Conservation (phyloP, 2,113 vertebrate genomes). For the Nanorana parkeri region DNA sequence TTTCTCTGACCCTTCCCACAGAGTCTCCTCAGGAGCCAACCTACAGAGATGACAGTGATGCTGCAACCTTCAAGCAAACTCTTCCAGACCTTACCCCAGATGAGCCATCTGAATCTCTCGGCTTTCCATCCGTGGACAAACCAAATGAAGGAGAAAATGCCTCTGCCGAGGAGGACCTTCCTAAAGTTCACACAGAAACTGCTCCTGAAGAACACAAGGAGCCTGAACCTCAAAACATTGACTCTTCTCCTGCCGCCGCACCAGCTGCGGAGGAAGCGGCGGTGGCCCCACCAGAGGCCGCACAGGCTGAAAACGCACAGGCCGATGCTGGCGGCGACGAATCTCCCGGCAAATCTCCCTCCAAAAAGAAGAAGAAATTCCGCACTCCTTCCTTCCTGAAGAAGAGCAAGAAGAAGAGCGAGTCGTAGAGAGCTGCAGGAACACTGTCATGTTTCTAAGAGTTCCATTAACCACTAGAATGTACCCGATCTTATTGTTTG, state of each 20-base stretch:
- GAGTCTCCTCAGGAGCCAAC: slow-evolving; percentile 80
- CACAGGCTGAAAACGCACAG: slow-evolving; percentile 74
- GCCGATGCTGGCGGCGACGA: slow-evolving; percentile 89
- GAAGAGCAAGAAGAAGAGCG: slow-evolving; percentile 98
- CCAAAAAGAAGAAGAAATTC: slow-evolving; percentile 99
- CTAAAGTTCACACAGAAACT: slow-evolving; percentile 62
- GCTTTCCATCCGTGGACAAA: slow-evolving; percentile 74
- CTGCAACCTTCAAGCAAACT: slow-evolving; percentile 91
- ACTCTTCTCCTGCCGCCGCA: slow-evolving; percentile 66
- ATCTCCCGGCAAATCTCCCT: slow-evolving; percentile 96
- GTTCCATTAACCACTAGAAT: slow-evolving; percentile 83
- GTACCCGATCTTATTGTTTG: slow-evolving; percentile 74
- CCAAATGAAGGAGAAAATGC: slow-evolving; percentile 72
- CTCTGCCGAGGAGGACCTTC: slow-evolving; percentile 59
- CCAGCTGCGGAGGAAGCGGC: slow-evolving; percentile 73
- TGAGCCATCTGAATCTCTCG: slow-evolving; percentile 85
- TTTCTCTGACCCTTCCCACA: slow-evolving; percentile 60
- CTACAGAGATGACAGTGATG: slow-evolving; percentile 85
- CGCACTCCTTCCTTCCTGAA: slow-evolving; percentile 98
- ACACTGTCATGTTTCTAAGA: slow-evolving; percentile 68
- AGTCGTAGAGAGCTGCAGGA: slow-evolving; percentile 79
- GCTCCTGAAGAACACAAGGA: slow-evolving; percentile 69
- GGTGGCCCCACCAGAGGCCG: slow-evolving; percentile 66
- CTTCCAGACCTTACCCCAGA: slow-evolving; percentile 93
- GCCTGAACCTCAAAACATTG: slow-evolving; percentile 62